phyloP scores from a whole-genome alignment of 2,797 vertebrate genomes.

The Siniperca undulata region DNA sequence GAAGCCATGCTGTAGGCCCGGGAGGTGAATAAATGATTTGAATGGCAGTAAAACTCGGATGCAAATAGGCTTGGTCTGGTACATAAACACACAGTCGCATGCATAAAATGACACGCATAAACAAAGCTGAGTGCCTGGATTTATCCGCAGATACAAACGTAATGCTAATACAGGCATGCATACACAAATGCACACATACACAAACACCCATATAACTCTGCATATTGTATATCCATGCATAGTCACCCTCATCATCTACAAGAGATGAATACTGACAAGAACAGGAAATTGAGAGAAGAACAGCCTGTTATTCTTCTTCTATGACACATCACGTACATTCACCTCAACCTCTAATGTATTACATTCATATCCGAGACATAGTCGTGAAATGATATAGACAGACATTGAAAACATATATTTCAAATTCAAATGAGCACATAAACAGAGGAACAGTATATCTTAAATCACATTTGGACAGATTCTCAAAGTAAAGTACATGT shows the following conservation, averaged over 20 bases:
- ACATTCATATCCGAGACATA: constrained; percentile 14
- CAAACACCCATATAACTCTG: constrained; percentile 27
- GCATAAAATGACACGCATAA: constrained; percentile 62
- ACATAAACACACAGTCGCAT: constrained; percentile 55
- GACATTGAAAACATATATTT: neutral
- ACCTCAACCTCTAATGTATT: constrained; percentile 31
- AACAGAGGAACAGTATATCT: neutral
- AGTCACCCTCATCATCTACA: constrained; percentile 39
- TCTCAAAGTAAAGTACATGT: neutral
- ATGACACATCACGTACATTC: constrained; percentile 30
- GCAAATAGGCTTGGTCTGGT: constrained; percentile 67
- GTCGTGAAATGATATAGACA: neutral
- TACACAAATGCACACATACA: constrained; percentile 12
- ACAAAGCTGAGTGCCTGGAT: constrained; percentile 68
- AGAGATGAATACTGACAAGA: constrained; percentile 54
- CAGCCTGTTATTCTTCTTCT: constrained; percentile 28
- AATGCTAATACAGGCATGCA: constrained; percentile 38
- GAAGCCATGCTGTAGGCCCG: constrained; percentile 61
- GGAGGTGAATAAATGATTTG: constrained; percentile 72
- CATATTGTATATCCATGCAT: constrained; percentile 42
- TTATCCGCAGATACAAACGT: constrained; percentile 53
- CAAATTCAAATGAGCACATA: constrained; percentile 24
- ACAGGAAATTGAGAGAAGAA: constrained; percentile 32
- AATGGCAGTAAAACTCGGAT: constrained; percentile 72
- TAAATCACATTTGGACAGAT: neutral